A percentile compares a stretch with the other conserved stretches of the same genome.
These are phyloP conservation scores for Diabrotica balteata DNA, from an alignment of 2,888 invertebrate species.

Conservation along the genomic window DNA sequence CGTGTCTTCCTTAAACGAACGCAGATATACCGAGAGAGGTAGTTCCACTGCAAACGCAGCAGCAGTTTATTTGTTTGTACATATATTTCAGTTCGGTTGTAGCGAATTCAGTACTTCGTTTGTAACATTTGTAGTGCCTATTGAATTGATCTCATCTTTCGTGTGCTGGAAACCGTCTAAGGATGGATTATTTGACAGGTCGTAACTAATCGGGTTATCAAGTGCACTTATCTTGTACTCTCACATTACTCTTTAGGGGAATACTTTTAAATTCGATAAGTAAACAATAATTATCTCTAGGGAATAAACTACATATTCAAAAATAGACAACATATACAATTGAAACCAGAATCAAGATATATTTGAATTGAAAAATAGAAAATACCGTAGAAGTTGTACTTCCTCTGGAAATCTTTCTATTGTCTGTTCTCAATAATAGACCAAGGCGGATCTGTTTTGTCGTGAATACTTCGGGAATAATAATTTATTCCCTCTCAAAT, in stretches of 20 bases:
- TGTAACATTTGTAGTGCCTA: slow-evolving; percentile 10
- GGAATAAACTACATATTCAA: too few species aligned
- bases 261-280: too few species aligned
- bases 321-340: too few species aligned
- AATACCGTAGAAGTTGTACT: too few species aligned
- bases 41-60: slow-evolving; percentile 3
- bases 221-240: slow-evolving; percentile 6
- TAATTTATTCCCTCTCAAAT: too few species aligned
- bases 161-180: slow-evolving; percentile 2
- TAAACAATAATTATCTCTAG: too few species aligned
- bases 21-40: background rate
- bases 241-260: background rate
- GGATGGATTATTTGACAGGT: slow-evolving; percentile 12
- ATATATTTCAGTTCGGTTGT: slow-evolving; percentile 8
- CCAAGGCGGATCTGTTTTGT: too few species aligned
- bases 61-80: slow-evolving; percentile 1
- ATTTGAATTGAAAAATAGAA: too few species aligned
- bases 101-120: background rate
- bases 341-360: too few species aligned
- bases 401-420: too few species aligned
- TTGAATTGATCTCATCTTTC: slow-evolving; percentile 16
- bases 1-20: slow-evolving; percentile 5
- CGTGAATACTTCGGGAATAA: too few species aligned
- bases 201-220: slow-evolving; percentile 8
- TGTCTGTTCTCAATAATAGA: too few species aligned